Base-by-base conservation (phyloP, 2,888 invertebrate species). In the Napeogenes inachia region DNA sequence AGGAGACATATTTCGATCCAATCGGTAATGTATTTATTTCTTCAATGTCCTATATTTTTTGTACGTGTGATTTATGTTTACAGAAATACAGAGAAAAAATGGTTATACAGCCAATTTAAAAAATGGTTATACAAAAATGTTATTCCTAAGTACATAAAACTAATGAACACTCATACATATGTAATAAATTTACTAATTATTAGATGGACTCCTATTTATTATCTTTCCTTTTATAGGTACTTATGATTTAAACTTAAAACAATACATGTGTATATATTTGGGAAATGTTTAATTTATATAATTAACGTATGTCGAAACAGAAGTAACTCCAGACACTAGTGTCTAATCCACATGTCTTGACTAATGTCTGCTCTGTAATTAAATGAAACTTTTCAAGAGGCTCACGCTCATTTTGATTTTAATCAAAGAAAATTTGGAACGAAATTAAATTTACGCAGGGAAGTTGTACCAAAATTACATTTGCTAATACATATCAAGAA, bases 301-400 rank as follows among this genome's bases (percentile, higher is more conserved):
- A 42, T 42, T 8, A 12, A 42, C 10, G 10, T 42, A 30, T 13
- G 47, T 30, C 8, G 12, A 30, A 50, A 50, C 30, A 50, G 30
- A 50, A 30, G 50, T 50, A 50, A 50, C 50, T 50, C 12, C 21
- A 30, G 21, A 30, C 30, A 21, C 8, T 6, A 30, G 10, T 1
- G 42, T 42, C 42, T 10, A 42, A 42, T 42, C 10, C 57, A 38
- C 32, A 32, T 54, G 42, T 57, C 45, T 61, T 61, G 54, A 38
- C 61, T 57, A 21, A 61, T 54, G 57, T 57, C 74, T 73, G 74
- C 75, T 77, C 81, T 78, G 50, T 74, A 70, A 75, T 78, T 75
- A 81, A 84, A 85, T 85, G 78, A 85, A 85, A 84, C 81, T 81
- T 84, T 82, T 71, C 69, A 70, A 74, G 66, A 63, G 68, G 62